These are phyloP conservation scores for Drosophila erecta DNA, from an alignment of 1,140 invertebrate genomes.

Conservation along the genomic window DNA sequence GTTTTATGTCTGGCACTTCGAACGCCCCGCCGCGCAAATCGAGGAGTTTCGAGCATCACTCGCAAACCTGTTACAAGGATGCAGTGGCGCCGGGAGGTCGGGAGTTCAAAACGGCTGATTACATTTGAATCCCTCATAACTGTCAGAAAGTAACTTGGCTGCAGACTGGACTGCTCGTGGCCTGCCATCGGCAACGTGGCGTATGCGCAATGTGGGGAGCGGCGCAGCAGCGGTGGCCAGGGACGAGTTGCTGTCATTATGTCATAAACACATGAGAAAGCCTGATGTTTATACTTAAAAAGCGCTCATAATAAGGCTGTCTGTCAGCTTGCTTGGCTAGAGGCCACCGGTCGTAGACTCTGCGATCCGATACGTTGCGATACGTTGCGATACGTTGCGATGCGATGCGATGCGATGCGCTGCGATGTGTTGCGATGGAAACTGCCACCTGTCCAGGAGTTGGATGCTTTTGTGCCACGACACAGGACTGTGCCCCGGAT, in stretches of 20 bases:
- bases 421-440: conserved; percentile 19
- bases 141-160: conserved; percentile 63
- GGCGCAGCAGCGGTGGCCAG: too few species aligned
- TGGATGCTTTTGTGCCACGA: conserved; percentile 32
- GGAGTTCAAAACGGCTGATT: conserved; percentile 69
- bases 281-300: conserved; percentile 65
- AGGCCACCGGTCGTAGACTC: conserved; percentile 34
- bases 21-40: conserved; percentile 22
- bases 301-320: conserved; percentile 52
- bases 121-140: conserved; percentile 81
- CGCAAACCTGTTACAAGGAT: conserved; percentile 30
- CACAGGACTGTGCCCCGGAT: conserved; percentile 6
- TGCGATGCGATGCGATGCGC: conserved; percentile 24
- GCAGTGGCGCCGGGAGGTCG: conserved; percentile 17
- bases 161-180: conserved; percentile 14
- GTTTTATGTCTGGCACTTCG: too few species aligned
- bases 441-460: conserved; percentile 46
- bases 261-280: conserved; percentile 69
- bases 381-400: conserved; percentile 19
- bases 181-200: conserved; percentile 46
- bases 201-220: conserved; percentile 48
- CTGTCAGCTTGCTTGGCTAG: conserved; percentile 41
- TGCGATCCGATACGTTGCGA: conserved; percentile 19
- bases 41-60: neutral
- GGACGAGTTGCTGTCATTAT: conserved; percentile 68